Base-by-base conservation (phyloP, 2,888 invertebrate species). In the Crossocerus cetratus region DNA sequence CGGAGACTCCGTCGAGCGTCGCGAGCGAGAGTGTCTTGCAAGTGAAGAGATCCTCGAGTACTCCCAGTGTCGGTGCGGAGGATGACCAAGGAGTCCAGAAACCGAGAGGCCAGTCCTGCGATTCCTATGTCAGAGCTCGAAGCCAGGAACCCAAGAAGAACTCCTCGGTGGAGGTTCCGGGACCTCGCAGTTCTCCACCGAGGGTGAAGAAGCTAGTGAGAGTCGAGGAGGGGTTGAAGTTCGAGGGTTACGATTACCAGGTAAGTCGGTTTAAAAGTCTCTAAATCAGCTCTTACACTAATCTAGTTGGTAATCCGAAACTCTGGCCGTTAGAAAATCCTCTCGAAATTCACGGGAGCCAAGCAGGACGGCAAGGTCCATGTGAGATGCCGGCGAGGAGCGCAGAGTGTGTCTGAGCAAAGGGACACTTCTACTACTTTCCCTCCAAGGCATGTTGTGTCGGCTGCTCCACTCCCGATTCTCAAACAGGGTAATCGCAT, bases 41-140 rank as follows among this genome's bases (percentile, higher is more conserved):
- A 18, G 66, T 74, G 5, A 73, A 58, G 18, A 71, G 77, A 3
- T 76, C 78, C 2, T 69, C 73, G 56, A 80, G 78, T 61, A 74
- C 68, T 1, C 80, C 83, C 0, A 58, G 67, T 13, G 58, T 65
- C 3, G 61, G 23, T 14, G 44, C 49, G 21, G 62, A n/a, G 62
- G 21, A 18, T 8, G 42, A 55, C 14, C 14, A 49, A 0, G 16
- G 14, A 4, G 1, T 4, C 0, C 14, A 49, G 2, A 14, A 14
- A 2, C 2, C 49, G 2, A n/a, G 1, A 4, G 14, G 13, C 14
- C 49, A 49, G 14, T 49, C 49, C 16, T 16, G 49, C 16, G 49
- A 49, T 2, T 49, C 16, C 0, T 16, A 49, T 49, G 16, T 16
- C n/a, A 16, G 2, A 16, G 14, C 49, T 49, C 14, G 16, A 16